phyloP scores from a whole-genome alignment of 1,140 invertebrate genomes.

The Ostrea denselamellosa region DNA sequence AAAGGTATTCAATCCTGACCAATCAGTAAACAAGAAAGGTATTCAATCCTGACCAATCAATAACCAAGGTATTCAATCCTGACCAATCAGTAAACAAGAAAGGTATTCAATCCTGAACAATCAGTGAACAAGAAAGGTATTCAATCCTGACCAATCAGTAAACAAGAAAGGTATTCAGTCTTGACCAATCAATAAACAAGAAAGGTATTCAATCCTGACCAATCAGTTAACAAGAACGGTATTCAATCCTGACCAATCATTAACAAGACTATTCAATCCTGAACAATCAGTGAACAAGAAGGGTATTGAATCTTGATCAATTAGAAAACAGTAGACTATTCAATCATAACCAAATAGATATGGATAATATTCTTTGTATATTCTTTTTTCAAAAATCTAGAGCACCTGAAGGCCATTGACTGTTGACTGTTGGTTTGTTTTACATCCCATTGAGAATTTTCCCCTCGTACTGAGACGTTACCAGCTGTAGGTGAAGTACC shows the following conservation, averaged over 20 bases:
- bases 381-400: no score
- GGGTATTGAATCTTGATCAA: no score
- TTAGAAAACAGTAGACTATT: no score
- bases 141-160: slow-evolving; percentile 71
- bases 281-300: slow-evolving; percentile 79
- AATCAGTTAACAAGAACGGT: background rate
- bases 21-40: background rate
- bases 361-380: no score
- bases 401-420: no score
- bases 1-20: background rate
- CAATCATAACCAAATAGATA: no score
- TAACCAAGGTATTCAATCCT: background rate
- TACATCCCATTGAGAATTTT: no score
- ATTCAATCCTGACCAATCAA: background rate
- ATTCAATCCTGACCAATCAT: slow-evolving; percentile 67
- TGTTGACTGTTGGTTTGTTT: no score
- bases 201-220: background rate
- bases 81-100: background rate
- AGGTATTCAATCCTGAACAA: background rate
- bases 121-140: slow-evolving; percentile 75
- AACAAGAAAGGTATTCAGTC: background rate
- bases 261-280: background rate
- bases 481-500: no score
- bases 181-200: background rate
- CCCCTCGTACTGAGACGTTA: no score